Percentiles rank a stretch among this genome's conserved stretches.
These are phyloP conservation scores for Peromyscus eremicus DNA, from an alignment of 2,797 vertebrate species.

Conservation along the genomic window DNA sequence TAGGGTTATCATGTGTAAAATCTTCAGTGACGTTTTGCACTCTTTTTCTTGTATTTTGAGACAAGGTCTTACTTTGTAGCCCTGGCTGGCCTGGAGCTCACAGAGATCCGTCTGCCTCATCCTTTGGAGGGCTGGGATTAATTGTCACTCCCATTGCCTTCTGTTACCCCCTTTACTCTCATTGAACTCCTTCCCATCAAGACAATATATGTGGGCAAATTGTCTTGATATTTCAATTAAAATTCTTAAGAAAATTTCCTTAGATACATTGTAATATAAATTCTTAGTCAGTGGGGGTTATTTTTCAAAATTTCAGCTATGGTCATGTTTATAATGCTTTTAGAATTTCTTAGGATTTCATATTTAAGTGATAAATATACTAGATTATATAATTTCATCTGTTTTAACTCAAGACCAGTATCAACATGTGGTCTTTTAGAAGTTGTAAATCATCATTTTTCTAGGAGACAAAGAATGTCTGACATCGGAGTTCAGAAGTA, in stretches of 20 bases:
- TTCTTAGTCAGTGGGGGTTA: background rate
- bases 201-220: background rate
- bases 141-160: background rate
- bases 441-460: constrained; percentile 6
- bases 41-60: background rate
- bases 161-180: background rate
- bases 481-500: constrained; percentile 24
- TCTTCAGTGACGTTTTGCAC: background rate
- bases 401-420: constrained; percentile 48
- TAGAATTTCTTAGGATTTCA: constrained; percentile 38
- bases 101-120: background rate
- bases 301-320: constrained; percentile 31
- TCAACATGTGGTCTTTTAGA: constrained; percentile 24
- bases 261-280: constrained; percentile 1
- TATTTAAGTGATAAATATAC: constrained; percentile 51
- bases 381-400: constrained; percentile 56
- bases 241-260: background rate
- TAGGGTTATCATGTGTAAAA: background rate
- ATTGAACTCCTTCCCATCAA: background rate
- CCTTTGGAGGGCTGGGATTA: background rate
- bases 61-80: background rate
- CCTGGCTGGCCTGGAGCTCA: background rate
- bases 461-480: background rate
- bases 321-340: background rate
- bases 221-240: constrained; percentile 10